A percentile compares a stretch with the other conserved stretches of the same genome.
Evolutionary conservation across 2,797 vertebrate species (phyloP).

Genomic region (Crax fasciolata): DNA sequence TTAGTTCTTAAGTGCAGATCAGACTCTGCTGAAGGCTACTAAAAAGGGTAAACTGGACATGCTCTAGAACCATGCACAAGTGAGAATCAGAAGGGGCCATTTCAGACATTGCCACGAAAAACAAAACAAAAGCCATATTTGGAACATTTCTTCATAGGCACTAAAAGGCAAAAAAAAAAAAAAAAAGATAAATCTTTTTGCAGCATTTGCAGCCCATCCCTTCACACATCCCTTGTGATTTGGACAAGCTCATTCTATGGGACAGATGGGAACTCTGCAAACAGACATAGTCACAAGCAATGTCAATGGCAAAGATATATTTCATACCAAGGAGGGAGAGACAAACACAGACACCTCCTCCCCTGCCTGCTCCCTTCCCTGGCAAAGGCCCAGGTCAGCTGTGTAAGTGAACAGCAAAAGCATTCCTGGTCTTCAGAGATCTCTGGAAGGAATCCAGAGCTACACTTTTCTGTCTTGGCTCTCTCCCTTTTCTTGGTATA

Average conservation of each 20-base stretch:
- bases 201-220: background rate
- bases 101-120: background rate
- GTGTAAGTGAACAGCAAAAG: conserved; percentile 59
- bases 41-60: background rate
- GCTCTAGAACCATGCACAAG: background rate
- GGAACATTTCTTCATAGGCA: background rate
- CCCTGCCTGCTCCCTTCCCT: background rate
- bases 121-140: background rate
- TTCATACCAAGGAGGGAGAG: conserved; percentile 70
- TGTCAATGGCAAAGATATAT: conserved; percentile 15
- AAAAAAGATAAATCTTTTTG: background rate
- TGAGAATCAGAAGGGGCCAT: background rate
- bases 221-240: background rate
- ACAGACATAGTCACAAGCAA: background rate
- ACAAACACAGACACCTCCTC: conserved; percentile 54
- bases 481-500: background rate
- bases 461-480: background rate
- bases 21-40: background rate
- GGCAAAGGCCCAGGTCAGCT: conserved; percentile 68
- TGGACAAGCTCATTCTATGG: background rate
- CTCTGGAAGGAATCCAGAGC: conserved; percentile 66
- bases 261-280: conserved; percentile 43
- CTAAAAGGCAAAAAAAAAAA: background rate
- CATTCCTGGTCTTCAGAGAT: conserved; percentile 56
- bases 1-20: background rate